Base-by-base conservation (phyloP, 1,140 invertebrate species). In the Uloborus diversus region DNA sequence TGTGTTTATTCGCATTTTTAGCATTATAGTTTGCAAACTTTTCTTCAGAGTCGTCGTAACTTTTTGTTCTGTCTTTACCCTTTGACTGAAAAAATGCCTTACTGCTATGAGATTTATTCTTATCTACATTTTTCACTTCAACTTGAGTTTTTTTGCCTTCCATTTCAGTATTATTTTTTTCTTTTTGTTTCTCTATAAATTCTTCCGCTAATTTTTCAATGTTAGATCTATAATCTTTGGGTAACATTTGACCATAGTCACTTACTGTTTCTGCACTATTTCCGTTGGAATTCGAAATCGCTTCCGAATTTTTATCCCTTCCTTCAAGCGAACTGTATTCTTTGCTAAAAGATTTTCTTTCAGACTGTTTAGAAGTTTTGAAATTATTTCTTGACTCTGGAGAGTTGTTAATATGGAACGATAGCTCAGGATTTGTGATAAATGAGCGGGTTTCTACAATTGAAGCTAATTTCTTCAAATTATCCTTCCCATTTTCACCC, bases 121-220 rank as follows among this genome's bases (percentile, higher is more conserved):
- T n/a, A n/a, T n/a, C n/a, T n/a, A n/a, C n/a, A n/a, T n/a, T n/a
- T n/a, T n/a, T n/a, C n/a, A n/a, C n/a, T n/a, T n/a, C n/a, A n/a
- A n/a, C n/a, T n/a, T n/a, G n/a, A n/a, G n/a, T n/a, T n/a, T n/a
- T n/a, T n/a, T n/a, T n/a, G n/a, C n/a, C n/a, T n/a, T n/a, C n/a
- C n/a, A n/a, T n/a, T n/a, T n/a, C n/a, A n/a, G 37, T 42, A 42
- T 17, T 49, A 28, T 51, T 37, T 13, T 64, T 11, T 20, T 1
- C 11, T n/a, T 49, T 75, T 7, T 73, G 23, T 23, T 33, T 62
- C 17, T 75, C 64, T 64, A 75, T 51, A 3, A 75, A 51, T 9
- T 25, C 42, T 51, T 75, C 71, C 4, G 71, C 71, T 64, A 49
- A 35, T 17, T 35, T 75, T 51, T 75, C 71, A 9, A 75, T 64